Evolutionary conservation across 2,888 invertebrate genomes (phyloP).

Genomic region (Yponomeuta plumbellus): DNA sequence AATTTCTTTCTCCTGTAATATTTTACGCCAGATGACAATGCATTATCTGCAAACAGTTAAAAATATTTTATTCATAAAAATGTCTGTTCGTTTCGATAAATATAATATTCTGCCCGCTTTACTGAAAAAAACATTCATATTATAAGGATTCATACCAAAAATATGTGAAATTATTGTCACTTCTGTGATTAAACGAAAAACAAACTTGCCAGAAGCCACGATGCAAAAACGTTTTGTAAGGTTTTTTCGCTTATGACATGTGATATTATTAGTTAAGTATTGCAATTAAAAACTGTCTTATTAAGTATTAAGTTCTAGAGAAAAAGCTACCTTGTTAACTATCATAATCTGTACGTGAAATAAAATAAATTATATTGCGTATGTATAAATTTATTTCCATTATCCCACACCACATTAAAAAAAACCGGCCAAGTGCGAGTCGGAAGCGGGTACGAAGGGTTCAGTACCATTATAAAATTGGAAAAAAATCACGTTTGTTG

Average conservation of each 20-base stretch:
- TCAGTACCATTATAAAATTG: no score
- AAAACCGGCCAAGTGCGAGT: no score
- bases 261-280: conserved; percentile 64
- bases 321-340: conserved; percentile 14
- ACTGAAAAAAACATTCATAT: neutral
- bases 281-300: conserved; percentile 10
- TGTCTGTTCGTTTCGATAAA: no score
- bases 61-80: no score
- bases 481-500: no score
- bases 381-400: neutral
- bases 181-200: conserved; percentile 19
- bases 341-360: neutral
- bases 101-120: no score
- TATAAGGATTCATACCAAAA: neutral
- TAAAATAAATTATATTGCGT: neutral
- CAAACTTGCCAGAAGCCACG: conserved; percentile 11
- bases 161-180: conserved; percentile 17
- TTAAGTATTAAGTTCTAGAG: conserved; percentile 20
- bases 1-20: neutral
- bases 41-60: neutral
- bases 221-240: neutral
- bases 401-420: neutral
- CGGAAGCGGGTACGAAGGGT: no score
- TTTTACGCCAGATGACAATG: neutral
- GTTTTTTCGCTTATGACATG: conserved; percentile 62